These are phyloP conservation scores for Protonemura montana DNA, from an alignment of 2,888 invertebrate genomes.

Conservation along the genomic window DNA sequence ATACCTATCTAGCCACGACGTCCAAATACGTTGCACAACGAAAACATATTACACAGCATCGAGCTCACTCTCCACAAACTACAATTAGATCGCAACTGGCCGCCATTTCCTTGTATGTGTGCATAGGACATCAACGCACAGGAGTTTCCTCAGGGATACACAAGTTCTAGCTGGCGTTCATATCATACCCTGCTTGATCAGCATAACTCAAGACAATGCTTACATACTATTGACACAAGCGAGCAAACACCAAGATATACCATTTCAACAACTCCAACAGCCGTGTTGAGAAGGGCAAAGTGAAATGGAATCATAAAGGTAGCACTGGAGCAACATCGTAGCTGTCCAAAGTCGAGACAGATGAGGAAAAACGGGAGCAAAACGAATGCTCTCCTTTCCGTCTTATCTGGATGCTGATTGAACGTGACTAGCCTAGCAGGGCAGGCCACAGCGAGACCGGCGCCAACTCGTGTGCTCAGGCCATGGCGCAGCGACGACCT, in stretches of 20 bases:
- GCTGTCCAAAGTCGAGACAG: constrained; percentile 40
- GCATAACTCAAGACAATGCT: constrained; percentile 7
- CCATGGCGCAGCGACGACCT: neutral
- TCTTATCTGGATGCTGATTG: constrained; percentile 45
- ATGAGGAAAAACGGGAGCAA: constrained; percentile 41
- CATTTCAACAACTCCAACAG: neutral
- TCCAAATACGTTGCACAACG: neutral
- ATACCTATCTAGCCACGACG: neutral
- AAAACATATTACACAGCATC: neutral
- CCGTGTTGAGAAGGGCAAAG: constrained; percentile 8
- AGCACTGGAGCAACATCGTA: neutral
- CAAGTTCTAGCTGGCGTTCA: neutral
- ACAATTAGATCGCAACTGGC: neutral
- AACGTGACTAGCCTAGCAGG: constrained; percentile 43
- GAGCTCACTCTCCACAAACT: neutral
- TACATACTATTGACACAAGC: neutral
- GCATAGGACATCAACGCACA: neutral
- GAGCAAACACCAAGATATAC: neutral
- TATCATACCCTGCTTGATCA: neutral
- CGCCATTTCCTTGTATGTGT: neutral
- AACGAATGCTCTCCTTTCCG: constrained; percentile 29
- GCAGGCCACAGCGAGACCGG: neutral
- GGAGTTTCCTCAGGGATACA: neutral
- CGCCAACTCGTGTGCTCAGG: neutral
- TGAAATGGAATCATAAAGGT: constrained; percentile 26